These are phyloP conservation scores for Novumbra hubbsi DNA, from an alignment of 2,797 vertebrate genomes.

Conservation along the genomic window DNA sequence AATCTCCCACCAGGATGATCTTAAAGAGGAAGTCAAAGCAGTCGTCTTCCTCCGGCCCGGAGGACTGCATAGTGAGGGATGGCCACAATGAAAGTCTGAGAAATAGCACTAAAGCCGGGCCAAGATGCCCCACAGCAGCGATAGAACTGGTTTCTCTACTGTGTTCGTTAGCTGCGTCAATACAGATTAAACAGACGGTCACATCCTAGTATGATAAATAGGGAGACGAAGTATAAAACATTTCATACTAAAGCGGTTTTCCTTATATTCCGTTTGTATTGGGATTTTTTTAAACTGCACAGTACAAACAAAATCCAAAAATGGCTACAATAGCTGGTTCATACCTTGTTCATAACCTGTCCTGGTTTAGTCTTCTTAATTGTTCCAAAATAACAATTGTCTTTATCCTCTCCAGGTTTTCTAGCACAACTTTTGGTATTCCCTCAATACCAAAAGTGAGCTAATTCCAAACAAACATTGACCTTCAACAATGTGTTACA, in stretches of 20 bases:
- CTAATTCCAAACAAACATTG: neutral
- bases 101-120: neutral
- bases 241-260: neutral
- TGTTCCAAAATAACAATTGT: neutral
- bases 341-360: no score
- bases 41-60: conserved; percentile 75
- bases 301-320: no score
- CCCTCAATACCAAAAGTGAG: neutral
- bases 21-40: conserved; percentile 93
- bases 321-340: no score
- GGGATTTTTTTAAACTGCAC: neutral
- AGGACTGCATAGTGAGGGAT: conserved; percentile 71
- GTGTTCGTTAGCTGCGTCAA: conserved; percentile 52
- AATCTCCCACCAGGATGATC: conserved; percentile 93
- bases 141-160: conserved; percentile 45
- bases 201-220: conserved; percentile 30
- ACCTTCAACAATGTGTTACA: neutral
- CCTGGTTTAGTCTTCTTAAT: no score
- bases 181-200: conserved; percentile 35
- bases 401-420: neutral
- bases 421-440: neutral
- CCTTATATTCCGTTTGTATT: neutral
- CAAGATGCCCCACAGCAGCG: conserved; percentile 29
- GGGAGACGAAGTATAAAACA: neutral
- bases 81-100: conserved; percentile 23